These are phyloP conservation scores for Pomacea maculata DNA, from an alignment of 1,140 invertebrate species.

Conservation along the genomic window DNA sequence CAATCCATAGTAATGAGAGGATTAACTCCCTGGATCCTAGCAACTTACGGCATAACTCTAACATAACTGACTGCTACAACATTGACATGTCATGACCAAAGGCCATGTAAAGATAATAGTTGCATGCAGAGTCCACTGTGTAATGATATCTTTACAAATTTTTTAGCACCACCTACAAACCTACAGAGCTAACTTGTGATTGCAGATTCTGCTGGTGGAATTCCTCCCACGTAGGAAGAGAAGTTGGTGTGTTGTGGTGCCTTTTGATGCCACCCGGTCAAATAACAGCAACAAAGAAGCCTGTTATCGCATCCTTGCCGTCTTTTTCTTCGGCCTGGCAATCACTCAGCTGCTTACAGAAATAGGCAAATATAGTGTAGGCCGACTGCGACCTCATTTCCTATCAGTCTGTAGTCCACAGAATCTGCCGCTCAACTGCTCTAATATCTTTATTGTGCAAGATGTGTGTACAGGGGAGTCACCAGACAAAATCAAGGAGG, in stretches of 20 bases:
- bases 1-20: no score
- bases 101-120: no score
- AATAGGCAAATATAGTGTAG: constrained; percentile 90
- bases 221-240: constrained; percentile 24
- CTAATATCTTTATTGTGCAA: constrained; percentile 29
- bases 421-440: constrained; percentile 32
- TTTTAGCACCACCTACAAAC: no score
- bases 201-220: constrained; percentile 45
- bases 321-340: constrained; percentile 87
- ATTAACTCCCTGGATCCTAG: no score
- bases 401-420: constrained; percentile 70
- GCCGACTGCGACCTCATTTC: constrained; percentile 91
- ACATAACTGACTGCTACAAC: no score
- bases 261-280: neutral
- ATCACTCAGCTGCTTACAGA: constrained; percentile 80
- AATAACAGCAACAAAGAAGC: constrained; percentile 7
- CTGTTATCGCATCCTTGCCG: constrained; percentile 60
- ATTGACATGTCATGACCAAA: no score
- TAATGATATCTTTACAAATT: no score
- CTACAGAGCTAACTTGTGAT: no score
- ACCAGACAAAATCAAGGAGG: constrained; percentile 28
- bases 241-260: constrained; percentile 1
- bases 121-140: no score
- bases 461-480: constrained; percentile 30
- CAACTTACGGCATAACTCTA: no score